These are phyloP conservation scores for Xenus cinereus DNA, from an alignment of 2,113 vertebrate species.

Conservation along the genomic window DNA sequence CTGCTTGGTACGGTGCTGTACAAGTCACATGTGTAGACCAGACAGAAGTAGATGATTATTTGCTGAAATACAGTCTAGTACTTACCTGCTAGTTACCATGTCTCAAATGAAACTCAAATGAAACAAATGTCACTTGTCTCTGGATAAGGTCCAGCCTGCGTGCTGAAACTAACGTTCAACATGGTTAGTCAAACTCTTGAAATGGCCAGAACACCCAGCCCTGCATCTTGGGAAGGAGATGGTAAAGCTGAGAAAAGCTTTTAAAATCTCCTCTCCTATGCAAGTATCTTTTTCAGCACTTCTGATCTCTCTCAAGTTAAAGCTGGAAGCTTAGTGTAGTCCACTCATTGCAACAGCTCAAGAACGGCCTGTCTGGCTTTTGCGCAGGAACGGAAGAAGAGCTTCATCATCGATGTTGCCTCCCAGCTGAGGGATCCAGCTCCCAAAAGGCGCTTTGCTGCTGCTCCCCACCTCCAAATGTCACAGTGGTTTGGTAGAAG, in stretches of 20 bases:
- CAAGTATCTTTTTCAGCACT: background rate
- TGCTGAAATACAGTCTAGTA: background rate
- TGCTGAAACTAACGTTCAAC: background rate
- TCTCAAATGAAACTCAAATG: background rate
- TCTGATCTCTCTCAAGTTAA: background rate
- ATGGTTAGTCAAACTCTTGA: background rate
- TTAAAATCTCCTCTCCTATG: background rate
- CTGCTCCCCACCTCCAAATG: background rate
- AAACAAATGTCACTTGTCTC: too few relatives aligned
- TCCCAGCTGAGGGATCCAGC: background rate
- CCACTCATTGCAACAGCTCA: background rate
- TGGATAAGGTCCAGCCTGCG: background rate
- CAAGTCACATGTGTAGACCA: background rate
- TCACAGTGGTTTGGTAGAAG: background rate
- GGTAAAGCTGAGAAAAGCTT: background rate
- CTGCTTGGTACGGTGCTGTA: background rate
- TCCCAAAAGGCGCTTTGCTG: background rate
- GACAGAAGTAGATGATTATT: background rate
- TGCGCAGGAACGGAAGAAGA: background rate
- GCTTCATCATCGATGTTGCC: background rate
- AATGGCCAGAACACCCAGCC: background rate
- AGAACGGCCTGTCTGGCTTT: background rate
- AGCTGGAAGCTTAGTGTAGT: background rate
- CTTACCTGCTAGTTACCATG: background rate
- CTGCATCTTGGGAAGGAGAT: background rate